phyloP scores from a whole-genome alignment of 2,113 vertebrate species.

The Speoplatyrhinus poulsoni region DNA sequence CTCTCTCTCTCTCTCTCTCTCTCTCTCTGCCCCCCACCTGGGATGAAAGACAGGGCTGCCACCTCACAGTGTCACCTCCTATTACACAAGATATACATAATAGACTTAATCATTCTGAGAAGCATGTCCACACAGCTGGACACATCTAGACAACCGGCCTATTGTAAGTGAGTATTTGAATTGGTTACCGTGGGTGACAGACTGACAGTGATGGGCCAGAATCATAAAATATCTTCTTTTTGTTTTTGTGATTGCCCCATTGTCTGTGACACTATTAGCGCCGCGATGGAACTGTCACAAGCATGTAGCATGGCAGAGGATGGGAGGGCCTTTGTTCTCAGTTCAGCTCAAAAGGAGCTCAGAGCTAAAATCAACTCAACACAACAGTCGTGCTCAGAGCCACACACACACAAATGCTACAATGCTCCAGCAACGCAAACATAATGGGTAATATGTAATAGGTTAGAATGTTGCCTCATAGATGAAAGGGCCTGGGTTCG shows the following conservation, averaged over 20 bases:
- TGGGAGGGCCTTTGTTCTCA: background rate
- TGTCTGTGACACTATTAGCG: conserved; percentile 29
- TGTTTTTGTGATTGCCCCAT: background rate
- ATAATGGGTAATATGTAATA: background rate
- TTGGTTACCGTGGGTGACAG: conserved; percentile 14
- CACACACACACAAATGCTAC: background rate
- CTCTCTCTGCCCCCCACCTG: conserved; percentile 20
- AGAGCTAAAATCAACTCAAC: background rate
- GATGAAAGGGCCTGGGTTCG: too few relatives aligned
- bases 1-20: conserved; percentile 23
- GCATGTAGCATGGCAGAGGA: conserved; percentile 52
- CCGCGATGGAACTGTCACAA: conserved; percentile 78
- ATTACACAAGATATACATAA: background rate
- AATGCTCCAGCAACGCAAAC: background rate
- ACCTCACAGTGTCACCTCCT: background rate
- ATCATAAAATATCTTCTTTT: background rate
- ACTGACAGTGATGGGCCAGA: background rate
- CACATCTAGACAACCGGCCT: too few relatives aligned
- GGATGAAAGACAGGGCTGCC: conserved; percentile 45
- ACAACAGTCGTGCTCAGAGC: background rate
- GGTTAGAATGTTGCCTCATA: background rate
- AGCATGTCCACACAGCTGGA: too few relatives aligned
- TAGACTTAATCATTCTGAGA: too few relatives aligned
- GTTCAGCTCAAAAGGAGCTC: background rate
- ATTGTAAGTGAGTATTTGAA: conserved; percentile 18